Percentiles rank a stretch among this genome's conserved stretches.
Evolutionary conservation across 2,797 vertebrate genomes (phyloP).

Genomic region (Borostomias antarcticus): DNA sequence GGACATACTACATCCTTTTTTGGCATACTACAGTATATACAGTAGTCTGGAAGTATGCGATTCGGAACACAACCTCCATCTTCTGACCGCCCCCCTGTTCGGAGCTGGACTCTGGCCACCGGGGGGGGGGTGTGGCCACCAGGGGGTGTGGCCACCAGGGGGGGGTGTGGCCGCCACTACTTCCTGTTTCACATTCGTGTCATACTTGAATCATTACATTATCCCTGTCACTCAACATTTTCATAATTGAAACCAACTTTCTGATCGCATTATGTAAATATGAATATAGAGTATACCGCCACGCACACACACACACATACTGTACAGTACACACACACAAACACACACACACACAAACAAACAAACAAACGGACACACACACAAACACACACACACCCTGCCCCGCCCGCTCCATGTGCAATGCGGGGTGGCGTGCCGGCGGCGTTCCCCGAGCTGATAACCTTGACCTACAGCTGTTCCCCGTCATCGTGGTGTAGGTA

Average conservation of each 20-base stretch:
- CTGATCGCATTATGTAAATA: background rate
- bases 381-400: background rate
- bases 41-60: no score
- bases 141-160: no score
- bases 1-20: no score
- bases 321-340: background rate
- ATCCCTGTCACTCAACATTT: background rate
- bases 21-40: no score
- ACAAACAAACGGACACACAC: background rate
- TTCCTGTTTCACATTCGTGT: no score
- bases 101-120: no score
- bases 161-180: no score
- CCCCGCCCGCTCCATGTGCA: slow-evolving; percentile 18
- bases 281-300: background rate
- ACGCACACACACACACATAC: background rate
- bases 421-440: slow-evolving; percentile 21
- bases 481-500: slow-evolving; percentile 77
- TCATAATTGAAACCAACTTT: background rate
- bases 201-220: no score
- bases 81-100: no score
- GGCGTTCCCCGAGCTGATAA: slow-evolving; percentile 63
- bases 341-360: background rate
- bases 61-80: no score
- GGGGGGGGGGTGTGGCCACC: no score
- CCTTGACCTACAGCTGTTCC: slow-evolving; percentile 74